phyloP scores from a whole-genome alignment of 2,113 vertebrate genomes.

The Sinosuthora webbiana region DNA sequence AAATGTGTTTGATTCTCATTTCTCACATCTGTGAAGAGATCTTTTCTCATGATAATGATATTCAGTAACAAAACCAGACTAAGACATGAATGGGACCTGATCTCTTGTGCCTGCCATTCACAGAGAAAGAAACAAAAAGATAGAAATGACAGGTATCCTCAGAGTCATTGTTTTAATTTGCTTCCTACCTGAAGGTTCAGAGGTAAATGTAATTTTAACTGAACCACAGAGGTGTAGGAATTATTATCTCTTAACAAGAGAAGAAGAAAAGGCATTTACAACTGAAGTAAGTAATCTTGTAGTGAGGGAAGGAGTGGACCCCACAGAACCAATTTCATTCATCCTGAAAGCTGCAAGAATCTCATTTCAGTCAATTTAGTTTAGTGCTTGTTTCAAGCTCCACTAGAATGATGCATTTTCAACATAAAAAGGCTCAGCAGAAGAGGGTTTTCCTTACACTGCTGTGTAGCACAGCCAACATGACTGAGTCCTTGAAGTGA shows the following conservation, averaged over 20 bases:
- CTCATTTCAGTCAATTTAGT: not conserved
- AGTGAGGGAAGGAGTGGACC: not conserved
- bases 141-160: not conserved
- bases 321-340: not conserved
- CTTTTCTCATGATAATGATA: not conserved
- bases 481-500: not conserved
- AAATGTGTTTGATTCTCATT: not conserved
- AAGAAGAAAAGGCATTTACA: not conserved
- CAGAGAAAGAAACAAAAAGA: not conserved
- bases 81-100: not conserved
- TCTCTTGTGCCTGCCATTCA: not conserved
- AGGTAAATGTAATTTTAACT: not conserved
- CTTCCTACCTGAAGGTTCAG: not conserved
- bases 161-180: not conserved
- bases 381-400: not conserved
- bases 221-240: not conserved
- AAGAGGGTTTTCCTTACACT: not conserved
- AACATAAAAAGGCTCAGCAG: not conserved
- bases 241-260: not conserved
- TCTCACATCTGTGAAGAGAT: not conserved
- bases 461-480: not conserved
- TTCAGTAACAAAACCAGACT: not conserved
- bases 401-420: not conserved
- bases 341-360: not conserved
- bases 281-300: not conserved